A percentile compares a stretch with the other conserved stretches of the same genome.
Evolutionary conservation across 2,797 vertebrate species (phyloP).

Genomic region (Centroberyx gerrardi): DNA sequence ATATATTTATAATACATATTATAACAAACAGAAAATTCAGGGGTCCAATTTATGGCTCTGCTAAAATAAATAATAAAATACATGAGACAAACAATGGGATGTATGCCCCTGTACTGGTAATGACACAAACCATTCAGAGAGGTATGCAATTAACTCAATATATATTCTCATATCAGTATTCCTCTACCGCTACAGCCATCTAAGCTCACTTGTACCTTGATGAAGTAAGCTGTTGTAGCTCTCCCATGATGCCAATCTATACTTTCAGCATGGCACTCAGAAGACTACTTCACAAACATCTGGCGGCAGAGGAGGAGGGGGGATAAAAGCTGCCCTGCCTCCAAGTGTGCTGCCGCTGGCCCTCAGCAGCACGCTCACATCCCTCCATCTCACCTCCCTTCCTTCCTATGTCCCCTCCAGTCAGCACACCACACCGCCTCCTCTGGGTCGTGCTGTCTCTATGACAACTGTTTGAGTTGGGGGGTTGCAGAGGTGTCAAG

Average conservation of each 20-base stretch:
- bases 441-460: constrained; percentile 89
- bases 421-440: constrained; percentile 85
- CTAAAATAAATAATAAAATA: constrained; percentile 7
- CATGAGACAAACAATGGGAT: not conserved
- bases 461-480: constrained; percentile 97
- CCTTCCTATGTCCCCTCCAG: constrained; percentile 50
- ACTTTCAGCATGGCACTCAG: constrained; percentile 49
- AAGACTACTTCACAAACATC: constrained; percentile 71
- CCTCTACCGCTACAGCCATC: not conserved
- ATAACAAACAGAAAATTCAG: constrained; percentile 6
- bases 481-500: constrained; percentile 96
- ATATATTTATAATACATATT: not conserved
- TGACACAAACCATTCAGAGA: constrained; percentile 30
- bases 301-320: constrained; percentile 56
- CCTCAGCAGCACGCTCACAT: constrained; percentile 57
- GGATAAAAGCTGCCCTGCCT: constrained; percentile 40
- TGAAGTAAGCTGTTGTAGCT: constrained; percentile 47
- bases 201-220: constrained; percentile 20
- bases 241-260: constrained; percentile 64
- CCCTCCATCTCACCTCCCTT: constrained; percentile 66
- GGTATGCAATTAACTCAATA: constrained; percentile 33
- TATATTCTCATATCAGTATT: constrained; percentile 28
- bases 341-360: constrained; percentile 37
- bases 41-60: not conserved
- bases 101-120: constrained; percentile 1